A percentile compares a stretch with the other conserved stretches of the same genome.
Evolutionary conservation across 92 coral and sea anemone genomes (phyloP).

Genomic region (Pocillopora grandis): DNA sequence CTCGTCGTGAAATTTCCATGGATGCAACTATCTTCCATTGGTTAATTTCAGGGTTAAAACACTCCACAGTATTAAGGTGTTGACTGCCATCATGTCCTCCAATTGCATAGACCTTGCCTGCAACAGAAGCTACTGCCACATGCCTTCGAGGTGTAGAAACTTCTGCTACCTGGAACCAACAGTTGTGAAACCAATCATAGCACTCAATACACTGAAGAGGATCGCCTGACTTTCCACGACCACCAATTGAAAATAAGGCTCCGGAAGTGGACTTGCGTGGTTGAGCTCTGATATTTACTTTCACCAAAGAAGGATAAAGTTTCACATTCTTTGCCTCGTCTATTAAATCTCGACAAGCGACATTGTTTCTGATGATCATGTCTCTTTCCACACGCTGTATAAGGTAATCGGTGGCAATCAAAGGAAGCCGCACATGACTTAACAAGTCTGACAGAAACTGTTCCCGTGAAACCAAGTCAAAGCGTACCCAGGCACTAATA

Average conservation of each 20-base stretch:
- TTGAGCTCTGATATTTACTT: constrained; percentile 72
- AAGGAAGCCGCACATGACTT: constrained; percentile 78
- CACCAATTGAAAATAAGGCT: constrained; percentile 90
- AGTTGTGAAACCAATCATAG: constrained; percentile 88
- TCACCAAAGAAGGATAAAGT: constrained; percentile 64
- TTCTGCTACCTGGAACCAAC: constrained; percentile 86
- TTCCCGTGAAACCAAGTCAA: constrained; percentile 63
- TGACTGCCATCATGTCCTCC: constrained; percentile 97
- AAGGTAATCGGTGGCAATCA: constrained; percentile 70
- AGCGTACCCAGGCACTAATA: constrained; percentile 79
- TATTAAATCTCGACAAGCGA: constrained; percentile 79
- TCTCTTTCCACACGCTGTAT: constrained; percentile 76
- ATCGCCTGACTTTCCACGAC: constrained; percentile 97
- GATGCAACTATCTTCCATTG: constrained; percentile 78
- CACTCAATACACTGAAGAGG: constrained; percentile 93
- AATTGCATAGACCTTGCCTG: constrained; percentile 89
- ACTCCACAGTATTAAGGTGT: constrained; percentile 91
- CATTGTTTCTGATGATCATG: constrained; percentile 52
- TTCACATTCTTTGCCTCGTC: constrained; percentile 97
- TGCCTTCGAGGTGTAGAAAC: constrained; percentile 90
- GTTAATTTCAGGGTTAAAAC: constrained; percentile 84
- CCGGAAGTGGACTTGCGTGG: constrained; percentile 91
- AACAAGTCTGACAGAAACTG: constrained; percentile 69
- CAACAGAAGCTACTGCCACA: constrained; percentile 88
- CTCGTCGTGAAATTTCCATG: constrained; percentile 90